phyloP scores from a whole-genome alignment of 2,113 vertebrate genomes.

The Picathartes gymnocephalus region DNA sequence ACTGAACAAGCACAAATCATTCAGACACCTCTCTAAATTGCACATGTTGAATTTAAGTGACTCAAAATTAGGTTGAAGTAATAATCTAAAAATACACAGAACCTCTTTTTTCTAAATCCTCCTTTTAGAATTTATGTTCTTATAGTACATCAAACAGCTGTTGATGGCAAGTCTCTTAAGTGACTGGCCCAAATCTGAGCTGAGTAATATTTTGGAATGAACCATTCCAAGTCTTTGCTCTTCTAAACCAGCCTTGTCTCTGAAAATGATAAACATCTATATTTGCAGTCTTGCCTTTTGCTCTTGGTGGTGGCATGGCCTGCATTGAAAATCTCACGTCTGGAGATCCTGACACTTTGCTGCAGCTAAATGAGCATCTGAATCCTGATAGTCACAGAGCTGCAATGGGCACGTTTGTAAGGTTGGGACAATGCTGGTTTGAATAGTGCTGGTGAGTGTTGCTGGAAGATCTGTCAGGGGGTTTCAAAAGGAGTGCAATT shows the following conservation, averaged over 20 bases:
- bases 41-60: background rate
- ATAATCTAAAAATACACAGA: background rate
- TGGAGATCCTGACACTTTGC: background rate
- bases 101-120: background rate
- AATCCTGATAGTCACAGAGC: background rate
- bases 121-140: background rate
- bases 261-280: background rate
- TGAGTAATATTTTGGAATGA: background rate
- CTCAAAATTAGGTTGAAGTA: background rate
- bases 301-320: background rate
- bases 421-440: background rate
- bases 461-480: background rate
- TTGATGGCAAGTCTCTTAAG: background rate
- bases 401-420: background rate
- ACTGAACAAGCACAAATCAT: conserved; percentile 38
- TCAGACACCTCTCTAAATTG: background rate
- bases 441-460: background rate
- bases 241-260: background rate
- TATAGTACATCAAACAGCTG: background rate
- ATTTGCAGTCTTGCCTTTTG: background rate
- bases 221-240: background rate
- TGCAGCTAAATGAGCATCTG: background rate
- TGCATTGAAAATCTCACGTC: background rate
- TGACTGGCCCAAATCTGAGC: background rate
- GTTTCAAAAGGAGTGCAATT: background rate